Conservation (phyloP, 2,888 invertebrate genomes). For the Ormyrus labotus region DNA sequence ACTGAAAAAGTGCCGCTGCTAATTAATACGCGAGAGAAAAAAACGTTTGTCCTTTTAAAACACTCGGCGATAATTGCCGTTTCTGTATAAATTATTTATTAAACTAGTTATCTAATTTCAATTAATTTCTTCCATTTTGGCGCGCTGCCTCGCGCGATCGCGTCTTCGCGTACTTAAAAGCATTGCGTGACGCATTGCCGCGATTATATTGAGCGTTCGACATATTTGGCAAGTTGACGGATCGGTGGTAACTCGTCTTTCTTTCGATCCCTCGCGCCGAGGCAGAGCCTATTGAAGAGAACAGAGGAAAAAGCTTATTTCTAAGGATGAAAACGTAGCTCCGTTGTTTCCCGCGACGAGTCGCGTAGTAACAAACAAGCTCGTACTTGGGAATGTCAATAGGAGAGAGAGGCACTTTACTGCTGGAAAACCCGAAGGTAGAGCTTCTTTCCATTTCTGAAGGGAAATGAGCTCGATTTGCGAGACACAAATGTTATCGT, state of each 20-base stretch:
- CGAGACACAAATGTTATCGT: slow-evolving; percentile 25
- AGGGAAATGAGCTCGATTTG: slow-evolving; percentile 10
- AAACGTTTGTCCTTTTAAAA: too few species aligned
- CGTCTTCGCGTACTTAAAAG: not conserved
- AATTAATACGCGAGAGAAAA: too few species aligned
- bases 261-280: not conserved
- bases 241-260: slow-evolving; percentile 23
- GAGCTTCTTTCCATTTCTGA: not conserved
- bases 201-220: slow-evolving; percentile 31
- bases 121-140: slow-evolving; percentile 21
- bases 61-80: slow-evolving; percentile 8
- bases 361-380: not conserved
- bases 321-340: slow-evolving; percentile 44
- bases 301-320: slow-evolving; percentile 29
- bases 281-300: not conserved
- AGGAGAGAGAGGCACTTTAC: slow-evolving; percentile 26
- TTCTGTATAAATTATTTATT: slow-evolving; percentile 47
- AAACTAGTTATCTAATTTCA: slow-evolving; percentile 37
- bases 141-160: not conserved
- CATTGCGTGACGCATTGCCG: not conserved
- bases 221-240: slow-evolving; percentile 54
- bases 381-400: slow-evolving; percentile 39
- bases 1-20: too few species aligned
- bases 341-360: slow-evolving; percentile 51
- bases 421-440: slow-evolving; percentile 7